Conservation (phyloP, 30 jellyfish, hydroid and myxozoan species). For the Cassiopea xamachana region DNA sequence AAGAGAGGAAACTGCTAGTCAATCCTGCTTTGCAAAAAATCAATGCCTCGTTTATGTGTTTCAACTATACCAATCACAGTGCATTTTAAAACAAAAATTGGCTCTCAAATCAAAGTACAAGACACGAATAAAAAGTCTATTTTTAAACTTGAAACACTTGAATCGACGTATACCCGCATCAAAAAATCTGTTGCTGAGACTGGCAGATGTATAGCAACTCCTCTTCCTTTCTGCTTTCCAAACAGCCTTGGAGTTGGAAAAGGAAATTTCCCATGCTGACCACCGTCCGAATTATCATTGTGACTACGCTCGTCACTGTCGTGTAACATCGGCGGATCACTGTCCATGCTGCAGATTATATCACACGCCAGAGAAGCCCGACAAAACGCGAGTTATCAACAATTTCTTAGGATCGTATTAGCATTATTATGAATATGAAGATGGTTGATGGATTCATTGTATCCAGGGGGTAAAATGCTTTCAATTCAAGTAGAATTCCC, state of each 20-base stretch:
- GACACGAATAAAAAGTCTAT: background rate
- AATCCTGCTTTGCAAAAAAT: no score
- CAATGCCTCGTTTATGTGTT: no score
- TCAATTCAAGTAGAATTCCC: background rate
- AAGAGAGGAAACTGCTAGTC: no score
- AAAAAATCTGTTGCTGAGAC: slow-evolving; percentile 81
- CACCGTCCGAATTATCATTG: slow-evolving; percentile 15
- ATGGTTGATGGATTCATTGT: background rate
- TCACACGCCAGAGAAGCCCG: background rate
- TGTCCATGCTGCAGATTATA: background rate
- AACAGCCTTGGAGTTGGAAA: slow-evolving; percentile 70
- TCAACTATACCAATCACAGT: background rate
- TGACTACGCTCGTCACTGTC: slow-evolving; percentile 48
- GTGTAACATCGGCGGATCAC: background rate
- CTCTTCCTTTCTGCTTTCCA: slow-evolving; percentile 84
- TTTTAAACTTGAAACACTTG: background rate
- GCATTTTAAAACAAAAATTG: background rate
- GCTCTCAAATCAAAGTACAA: background rate
- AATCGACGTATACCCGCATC: slow-evolving; percentile 45
- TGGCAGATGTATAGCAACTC: slow-evolving; percentile 70
- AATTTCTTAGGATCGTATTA: background rate
- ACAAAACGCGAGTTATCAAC: background rate
- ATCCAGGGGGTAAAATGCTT: background rate
- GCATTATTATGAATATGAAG: background rate
- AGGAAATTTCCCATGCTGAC: slow-evolving; percentile 22